Evolutionary conservation across 2,797 vertebrate genomes (phyloP).

Genomic region (Linurgus olivaceus): DNA sequence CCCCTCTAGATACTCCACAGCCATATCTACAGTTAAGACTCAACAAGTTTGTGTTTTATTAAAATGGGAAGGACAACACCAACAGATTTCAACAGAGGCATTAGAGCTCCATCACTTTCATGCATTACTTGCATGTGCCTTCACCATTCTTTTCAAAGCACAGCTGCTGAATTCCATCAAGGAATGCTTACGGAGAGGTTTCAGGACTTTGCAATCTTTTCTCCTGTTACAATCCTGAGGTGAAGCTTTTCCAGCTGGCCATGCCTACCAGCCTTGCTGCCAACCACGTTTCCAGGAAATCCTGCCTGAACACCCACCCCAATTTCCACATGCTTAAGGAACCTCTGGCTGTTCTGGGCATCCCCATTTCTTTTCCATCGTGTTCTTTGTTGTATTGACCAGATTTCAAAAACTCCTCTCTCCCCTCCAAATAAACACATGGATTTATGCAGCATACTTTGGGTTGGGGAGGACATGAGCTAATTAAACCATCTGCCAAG

Average conservation of each 20-base stretch:
- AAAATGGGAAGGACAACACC: not conserved
- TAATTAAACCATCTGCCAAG: not conserved
- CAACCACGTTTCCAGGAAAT: not conserved
- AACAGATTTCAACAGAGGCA: not conserved
- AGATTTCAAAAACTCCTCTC: not conserved
- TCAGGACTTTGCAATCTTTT: not conserved
- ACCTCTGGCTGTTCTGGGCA: not conserved
- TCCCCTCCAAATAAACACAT: not conserved
- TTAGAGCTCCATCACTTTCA: not conserved
- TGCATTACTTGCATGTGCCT: not conserved
- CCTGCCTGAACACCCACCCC: not conserved
- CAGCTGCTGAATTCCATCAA: not conserved
- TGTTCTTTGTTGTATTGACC: not conserved
- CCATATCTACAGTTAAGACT: not conserved
- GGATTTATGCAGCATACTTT: not conserved
- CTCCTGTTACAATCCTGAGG: not conserved
- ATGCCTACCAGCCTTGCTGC: not conserved
- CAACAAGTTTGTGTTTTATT: not conserved
- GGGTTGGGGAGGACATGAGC: not conserved
- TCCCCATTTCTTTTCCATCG: not conserved
- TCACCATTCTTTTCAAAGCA: not conserved
- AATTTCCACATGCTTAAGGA: not conserved
- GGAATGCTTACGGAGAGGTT: not conserved
- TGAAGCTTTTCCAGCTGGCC: slow-evolving; percentile 5
- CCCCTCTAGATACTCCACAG: not conserved